These are phyloP conservation scores for Rhegmatorhina hoffmannsi DNA, from an alignment of 2,113 vertebrate species.

Conservation along the genomic window DNA sequence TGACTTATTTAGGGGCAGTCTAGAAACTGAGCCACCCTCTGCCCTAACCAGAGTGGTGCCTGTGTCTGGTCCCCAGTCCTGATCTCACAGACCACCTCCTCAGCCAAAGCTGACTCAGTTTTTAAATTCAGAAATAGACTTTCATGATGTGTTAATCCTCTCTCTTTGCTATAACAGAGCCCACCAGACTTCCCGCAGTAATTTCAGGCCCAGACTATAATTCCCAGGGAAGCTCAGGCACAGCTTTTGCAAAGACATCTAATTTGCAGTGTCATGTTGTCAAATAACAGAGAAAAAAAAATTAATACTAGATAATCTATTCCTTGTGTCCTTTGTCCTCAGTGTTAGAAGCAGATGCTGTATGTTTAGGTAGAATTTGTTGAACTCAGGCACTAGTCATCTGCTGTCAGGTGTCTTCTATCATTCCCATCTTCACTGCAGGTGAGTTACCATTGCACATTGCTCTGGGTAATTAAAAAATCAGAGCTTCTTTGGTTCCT, in stretches of 20 bases:
- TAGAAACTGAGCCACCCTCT: not conserved
- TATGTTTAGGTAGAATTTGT: not conserved
- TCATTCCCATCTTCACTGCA: not conserved
- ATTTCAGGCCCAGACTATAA: not conserved
- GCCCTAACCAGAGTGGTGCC: not conserved
- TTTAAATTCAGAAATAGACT: not conserved
- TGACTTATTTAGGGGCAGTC: not conserved
- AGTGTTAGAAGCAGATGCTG: not conserved
- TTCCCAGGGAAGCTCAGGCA: not conserved
- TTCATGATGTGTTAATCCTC: not conserved
- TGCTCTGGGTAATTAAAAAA: not conserved
- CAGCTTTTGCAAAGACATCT: not conserved
- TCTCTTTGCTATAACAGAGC: not conserved
- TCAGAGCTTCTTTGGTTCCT: not conserved
- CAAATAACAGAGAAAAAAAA: not conserved
- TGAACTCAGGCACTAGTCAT: not conserved
- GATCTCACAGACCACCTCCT: not conserved
- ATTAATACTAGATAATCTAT: not conserved
- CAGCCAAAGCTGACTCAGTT: not conserved
- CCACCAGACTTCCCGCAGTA: not conserved
- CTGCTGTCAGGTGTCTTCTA: not conserved
- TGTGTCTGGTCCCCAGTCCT: not conserved
- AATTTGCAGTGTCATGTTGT: not conserved
- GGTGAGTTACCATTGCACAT: not conserved
- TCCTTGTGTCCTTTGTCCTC: not conserved